Conservation (phyloP, 2,888 invertebrate species). For the Brassicogethes aeneus region DNA sequence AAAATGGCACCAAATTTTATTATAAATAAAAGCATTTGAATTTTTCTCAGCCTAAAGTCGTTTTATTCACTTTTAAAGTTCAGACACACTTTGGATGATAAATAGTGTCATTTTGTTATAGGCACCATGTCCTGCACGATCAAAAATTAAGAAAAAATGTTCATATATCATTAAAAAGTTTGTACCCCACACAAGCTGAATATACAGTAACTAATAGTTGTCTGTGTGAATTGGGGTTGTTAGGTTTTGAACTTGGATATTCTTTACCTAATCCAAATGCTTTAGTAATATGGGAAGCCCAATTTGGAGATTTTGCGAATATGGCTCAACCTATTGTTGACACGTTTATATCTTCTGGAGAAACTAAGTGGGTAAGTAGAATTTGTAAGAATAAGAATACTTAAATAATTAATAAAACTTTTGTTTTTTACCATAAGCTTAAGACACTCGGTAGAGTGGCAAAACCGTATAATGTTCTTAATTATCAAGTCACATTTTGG, state of each 20-base stretch:
- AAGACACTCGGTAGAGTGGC: too few species aligned
- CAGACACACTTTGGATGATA: not conserved
- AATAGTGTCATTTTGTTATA: conserved; percentile 13
- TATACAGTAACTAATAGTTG: conserved; percentile 78
- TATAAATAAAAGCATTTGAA: too few species aligned
- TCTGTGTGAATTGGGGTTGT: conserved; percentile 45
- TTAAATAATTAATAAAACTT: too few species aligned
- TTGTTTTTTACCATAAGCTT: too few species aligned
- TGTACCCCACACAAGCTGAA: conserved; percentile 63
- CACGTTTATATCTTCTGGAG: conserved; percentile 55
- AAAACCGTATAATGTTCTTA: not conserved
- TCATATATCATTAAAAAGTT: conserved; percentile 51
- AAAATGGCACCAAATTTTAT: too few species aligned
- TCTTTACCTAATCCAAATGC: conserved; percentile 67
- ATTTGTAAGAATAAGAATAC: too few species aligned
- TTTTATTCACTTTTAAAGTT: too few species aligned
- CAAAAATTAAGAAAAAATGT: conserved; percentile 59
- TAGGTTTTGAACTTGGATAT: conserved; percentile 76
- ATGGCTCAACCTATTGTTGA: conserved; percentile 58
- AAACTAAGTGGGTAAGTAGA: conserved; percentile 80
- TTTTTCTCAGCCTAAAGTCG: too few species aligned
- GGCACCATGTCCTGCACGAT: conserved; percentile 77
- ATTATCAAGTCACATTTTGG: not conserved
- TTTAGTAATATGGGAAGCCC: conserved; percentile 75
- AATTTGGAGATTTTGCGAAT: conserved; percentile 81